Conservation (phyloP, 2,888 invertebrate species). For the Chromoteleia sp. region DNA sequence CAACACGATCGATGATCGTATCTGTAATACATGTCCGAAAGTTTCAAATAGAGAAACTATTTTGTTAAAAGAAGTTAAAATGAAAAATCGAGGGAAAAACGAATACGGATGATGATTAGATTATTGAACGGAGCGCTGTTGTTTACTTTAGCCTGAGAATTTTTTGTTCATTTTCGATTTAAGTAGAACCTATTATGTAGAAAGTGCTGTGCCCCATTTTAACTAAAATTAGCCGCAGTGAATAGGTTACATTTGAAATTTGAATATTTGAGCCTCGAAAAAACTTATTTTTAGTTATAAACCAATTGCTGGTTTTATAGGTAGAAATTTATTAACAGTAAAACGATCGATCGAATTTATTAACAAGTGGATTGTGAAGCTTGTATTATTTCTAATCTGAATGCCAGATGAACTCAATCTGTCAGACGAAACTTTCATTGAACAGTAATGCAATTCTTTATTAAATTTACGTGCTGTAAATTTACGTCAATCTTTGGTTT, state of each 20-base stretch:
- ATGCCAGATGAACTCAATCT: conserved; percentile 31
- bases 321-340: conserved; percentile 12
- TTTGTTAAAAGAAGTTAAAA: conserved; percentile 8
- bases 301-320: neutral
- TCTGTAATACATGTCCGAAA: conserved; percentile 29
- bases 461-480: neutral
- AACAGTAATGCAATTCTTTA: neutral
- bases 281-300: conserved; percentile 13
- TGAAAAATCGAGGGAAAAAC: conserved; percentile 10
- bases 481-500: neutral
- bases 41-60: conserved; percentile 23
- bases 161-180: conserved; percentile 10
- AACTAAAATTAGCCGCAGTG: conserved; percentile 31
- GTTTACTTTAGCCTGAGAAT: conserved; percentile 20
- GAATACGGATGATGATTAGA: conserved; percentile 34
- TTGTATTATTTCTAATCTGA: conserved; percentile 12
- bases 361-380: neutral
- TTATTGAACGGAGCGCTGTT: conserved; percentile 32
- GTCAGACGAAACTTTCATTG: conserved; percentile 42
- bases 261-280: conserved; percentile 31
- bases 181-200: conserved; percentile 56
- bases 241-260: conserved; percentile 19
- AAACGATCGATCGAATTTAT: conserved; percentile 21
- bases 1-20: conserved; percentile 15
- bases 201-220: conserved; percentile 50